A percentile compares a stretch with the other conserved stretches of the same genome.
Conservation (phyloP, 1,140 invertebrate species). For the Hyposmocoma kahamanoa region DNA sequence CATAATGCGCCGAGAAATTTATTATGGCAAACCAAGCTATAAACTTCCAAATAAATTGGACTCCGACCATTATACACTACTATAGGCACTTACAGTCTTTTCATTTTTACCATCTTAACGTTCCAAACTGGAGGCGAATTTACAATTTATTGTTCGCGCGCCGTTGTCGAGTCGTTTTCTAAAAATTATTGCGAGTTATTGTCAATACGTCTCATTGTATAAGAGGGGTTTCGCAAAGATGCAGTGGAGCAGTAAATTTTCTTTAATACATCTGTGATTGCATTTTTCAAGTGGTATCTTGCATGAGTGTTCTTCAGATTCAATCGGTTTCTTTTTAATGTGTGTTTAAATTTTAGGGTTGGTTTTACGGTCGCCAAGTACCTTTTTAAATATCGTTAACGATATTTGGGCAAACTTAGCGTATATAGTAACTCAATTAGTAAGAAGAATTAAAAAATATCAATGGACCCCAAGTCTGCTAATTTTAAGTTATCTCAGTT, state of each 20-base stretch:
- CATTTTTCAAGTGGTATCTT: conserved; percentile 18
- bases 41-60: conserved; percentile 29
- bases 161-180: conserved; percentile 19
- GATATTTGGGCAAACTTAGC: neutral
- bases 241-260: conserved; percentile 23
- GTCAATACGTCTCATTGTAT: conserved; percentile 24
- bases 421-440: too few species aligned
- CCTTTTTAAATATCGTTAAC: neutral
- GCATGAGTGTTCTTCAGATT: neutral
- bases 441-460: too few species aligned
- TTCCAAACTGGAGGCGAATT: conserved; percentile 12
- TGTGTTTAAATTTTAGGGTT: too few species aligned
- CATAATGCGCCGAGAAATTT: conserved; percentile 22
- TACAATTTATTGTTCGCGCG: conserved; percentile 24
- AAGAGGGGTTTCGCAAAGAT: conserved; percentile 16
- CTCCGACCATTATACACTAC: conserved; percentile 17
- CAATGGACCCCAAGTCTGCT: too few species aligned
- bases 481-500: too few species aligned
- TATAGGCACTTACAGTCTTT: conserved; percentile 1
- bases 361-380: too few species aligned
- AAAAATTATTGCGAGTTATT: conserved; percentile 25
- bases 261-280: conserved; percentile 25
- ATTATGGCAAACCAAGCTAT: conserved; percentile 23
- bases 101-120: conserved; percentile 4
- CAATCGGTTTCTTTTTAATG: too few species aligned